phyloP scores from a whole-genome alignment of 2,113 vertebrate species.

The Rousettus leschenaultii region DNA sequence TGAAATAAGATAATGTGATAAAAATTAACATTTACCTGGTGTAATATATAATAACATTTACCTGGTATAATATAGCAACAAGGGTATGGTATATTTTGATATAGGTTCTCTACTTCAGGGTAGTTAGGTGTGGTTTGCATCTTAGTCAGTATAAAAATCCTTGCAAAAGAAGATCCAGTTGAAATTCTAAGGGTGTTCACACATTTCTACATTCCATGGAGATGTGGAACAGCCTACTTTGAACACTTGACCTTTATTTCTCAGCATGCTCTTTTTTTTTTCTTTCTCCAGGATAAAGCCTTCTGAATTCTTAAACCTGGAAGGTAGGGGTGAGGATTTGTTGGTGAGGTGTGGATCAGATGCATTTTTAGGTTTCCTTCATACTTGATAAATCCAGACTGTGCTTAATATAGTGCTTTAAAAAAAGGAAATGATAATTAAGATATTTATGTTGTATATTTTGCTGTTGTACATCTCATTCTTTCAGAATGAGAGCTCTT shows the following conservation, averaged over 20 bases:
- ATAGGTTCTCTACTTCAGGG: background rate
- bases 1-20: background rate
- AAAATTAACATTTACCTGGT: background rate
- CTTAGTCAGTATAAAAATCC: background rate
- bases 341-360: background rate
- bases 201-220: background rate
- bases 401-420: background rate
- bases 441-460: background rate
- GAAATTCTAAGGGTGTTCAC: constrained; percentile 20
- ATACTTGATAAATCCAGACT: background rate
- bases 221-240: background rate
- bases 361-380: background rate
- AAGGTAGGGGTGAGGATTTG: background rate
- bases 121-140: background rate
- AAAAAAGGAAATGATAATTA: background rate
- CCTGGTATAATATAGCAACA: background rate
- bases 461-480: background rate
- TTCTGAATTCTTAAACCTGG: constrained; percentile 5
- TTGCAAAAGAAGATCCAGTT: background rate
- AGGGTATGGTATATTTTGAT: background rate
- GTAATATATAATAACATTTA: background rate
- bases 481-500: background rate
- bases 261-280: background rate
- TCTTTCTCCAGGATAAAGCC: background rate
- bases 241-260: constrained; percentile 48